Percentiles rank a stretch among this genome's conserved stretches.
Conservation (phyloP, 2,888 invertebrate species). For the Podabrus alpinus region DNA sequence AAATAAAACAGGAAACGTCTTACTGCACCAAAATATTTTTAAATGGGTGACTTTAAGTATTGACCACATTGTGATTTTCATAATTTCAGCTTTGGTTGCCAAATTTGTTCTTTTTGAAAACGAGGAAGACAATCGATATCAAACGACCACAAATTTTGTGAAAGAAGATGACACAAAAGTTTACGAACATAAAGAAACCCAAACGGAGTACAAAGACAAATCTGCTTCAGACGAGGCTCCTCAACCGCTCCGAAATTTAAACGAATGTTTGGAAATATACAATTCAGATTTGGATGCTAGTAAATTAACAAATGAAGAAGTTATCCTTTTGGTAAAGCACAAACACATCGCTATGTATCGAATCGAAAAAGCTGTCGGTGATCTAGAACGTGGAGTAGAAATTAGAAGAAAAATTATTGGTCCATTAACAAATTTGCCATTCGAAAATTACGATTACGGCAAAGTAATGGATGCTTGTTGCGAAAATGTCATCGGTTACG, state of each 20-base stretch:
- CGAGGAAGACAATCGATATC: neutral
- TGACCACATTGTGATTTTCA: slow-evolving; percentile 86
- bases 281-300: slow-evolving; percentile 72
- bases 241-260: slow-evolving; percentile 50
- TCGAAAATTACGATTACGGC: slow-evolving; percentile 83
- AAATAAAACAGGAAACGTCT: slow-evolving; percentile 66
- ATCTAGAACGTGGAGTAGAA: slow-evolving; percentile 84
- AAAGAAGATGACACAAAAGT: neutral
- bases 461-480: slow-evolving; percentile 91
- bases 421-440: slow-evolving; percentile 72
- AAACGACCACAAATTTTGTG: neutral
- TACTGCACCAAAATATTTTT: slow-evolving; percentile 69
- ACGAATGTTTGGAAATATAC: slow-evolving; percentile 76
- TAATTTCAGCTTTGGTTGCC: slow-evolving; percentile 80
- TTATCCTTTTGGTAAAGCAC: slow-evolving; percentile 77
- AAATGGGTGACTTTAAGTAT: slow-evolving; percentile 86
- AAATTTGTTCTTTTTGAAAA: slow-evolving; percentile 51
- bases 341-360: slow-evolving; percentile 84
- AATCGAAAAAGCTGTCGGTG: slow-evolving; percentile 82
- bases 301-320: slow-evolving; percentile 80
- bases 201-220: slow-evolving; percentile 57
- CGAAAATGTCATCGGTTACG: slow-evolving; percentile 96
- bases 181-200: slow-evolving; percentile 64
- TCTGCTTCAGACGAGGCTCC: neutral
- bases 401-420: slow-evolving; percentile 76